A percentile compares a stretch with the other conserved stretches of the same genome.
phyloP scores from a whole-genome alignment of 2,888 invertebrate genomes.

The Heliconius charithonia region DNA sequence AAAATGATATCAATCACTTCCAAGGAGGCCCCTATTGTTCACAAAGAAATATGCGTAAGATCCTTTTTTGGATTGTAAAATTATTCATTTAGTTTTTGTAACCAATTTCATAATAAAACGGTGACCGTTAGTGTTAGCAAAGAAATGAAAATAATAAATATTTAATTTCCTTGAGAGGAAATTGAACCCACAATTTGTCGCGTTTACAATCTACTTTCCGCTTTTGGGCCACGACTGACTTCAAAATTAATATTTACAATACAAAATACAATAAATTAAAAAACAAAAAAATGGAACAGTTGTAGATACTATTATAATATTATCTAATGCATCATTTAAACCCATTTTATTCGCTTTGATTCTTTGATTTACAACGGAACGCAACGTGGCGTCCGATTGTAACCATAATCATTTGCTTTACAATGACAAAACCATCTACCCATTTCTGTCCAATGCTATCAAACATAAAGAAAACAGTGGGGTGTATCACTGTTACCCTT shows the following conservation, averaged over 20 bases:
- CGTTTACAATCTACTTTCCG: no score
- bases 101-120: no score
- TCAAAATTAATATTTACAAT: neutral
- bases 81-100: conserved; percentile 12
- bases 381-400: conserved; percentile 76
- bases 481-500: conserved; percentile 79
- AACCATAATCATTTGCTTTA: conserved; percentile 80
- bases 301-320: conserved; percentile 11
- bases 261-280: neutral
- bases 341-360: conserved; percentile 45
- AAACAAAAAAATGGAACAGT: conserved; percentile 8
- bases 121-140: no score
- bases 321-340: conserved; percentile 15
- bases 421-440: conserved; percentile 75
- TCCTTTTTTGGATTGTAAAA: neutral
- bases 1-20: conserved; percentile 28
- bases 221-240: neutral
- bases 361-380: conserved; percentile 62
- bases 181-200: no score
- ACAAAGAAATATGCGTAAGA: conserved; percentile 20
- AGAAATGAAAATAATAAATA: no score
- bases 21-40: conserved; percentile 36
- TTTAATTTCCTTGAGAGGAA: no score
- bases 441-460: conserved; percentile 76
- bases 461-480: conserved; percentile 79